Evolutionary conservation across 2,113 vertebrate species (phyloP).

Genomic region (Actenoides hombroni): DNA sequence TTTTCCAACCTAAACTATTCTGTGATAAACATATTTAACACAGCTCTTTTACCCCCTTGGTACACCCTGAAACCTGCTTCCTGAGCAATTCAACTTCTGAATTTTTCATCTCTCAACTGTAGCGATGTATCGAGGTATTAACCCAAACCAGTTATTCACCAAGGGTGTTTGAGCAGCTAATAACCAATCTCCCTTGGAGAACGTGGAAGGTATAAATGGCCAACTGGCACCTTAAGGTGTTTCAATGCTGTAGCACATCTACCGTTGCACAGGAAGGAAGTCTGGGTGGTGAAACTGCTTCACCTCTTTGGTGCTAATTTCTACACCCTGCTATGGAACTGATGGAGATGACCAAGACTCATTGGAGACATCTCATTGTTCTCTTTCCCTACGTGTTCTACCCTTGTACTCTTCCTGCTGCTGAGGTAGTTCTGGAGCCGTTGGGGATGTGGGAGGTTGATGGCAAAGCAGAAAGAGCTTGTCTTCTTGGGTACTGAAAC

Average conservation of each 20-base stretch:
- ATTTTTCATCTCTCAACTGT: background rate
- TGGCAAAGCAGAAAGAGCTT: background rate
- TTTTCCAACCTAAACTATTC: too few relatives aligned
- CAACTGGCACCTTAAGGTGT: background rate
- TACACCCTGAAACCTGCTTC: conserved; percentile 10
- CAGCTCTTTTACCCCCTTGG: background rate
- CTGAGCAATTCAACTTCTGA: conserved; percentile 21
- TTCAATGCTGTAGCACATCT: background rate
- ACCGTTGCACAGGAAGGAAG: background rate
- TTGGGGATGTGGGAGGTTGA: background rate
- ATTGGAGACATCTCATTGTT: background rate
- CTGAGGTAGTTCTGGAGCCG: background rate
- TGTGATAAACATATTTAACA: background rate
- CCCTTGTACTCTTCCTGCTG: background rate
- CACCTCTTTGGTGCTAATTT: background rate
- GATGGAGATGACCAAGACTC: background rate
- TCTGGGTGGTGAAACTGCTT: background rate
- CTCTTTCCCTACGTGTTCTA: background rate
- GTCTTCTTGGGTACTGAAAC: background rate
- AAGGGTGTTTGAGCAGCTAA: background rate
- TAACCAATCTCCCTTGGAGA: background rate
- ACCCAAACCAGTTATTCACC: background rate
- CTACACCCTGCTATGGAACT: background rate
- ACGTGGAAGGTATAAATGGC: background rate
- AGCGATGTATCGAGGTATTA: background rate